Conservation (phyloP, 2,113 vertebrate species). For the Origma solitaria region DNA sequence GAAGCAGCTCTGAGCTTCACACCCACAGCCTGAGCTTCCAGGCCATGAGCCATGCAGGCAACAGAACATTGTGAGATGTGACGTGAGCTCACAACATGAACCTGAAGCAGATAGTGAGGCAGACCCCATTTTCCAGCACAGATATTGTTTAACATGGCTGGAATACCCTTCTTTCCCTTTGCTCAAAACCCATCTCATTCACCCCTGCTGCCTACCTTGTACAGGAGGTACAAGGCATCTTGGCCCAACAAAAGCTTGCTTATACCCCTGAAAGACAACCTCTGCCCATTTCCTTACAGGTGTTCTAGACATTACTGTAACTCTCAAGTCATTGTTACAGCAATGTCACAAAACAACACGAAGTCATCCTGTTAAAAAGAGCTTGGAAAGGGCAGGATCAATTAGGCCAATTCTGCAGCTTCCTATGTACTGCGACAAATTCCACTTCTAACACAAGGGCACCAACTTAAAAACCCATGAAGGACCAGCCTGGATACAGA, state of each 20-base stretch:
- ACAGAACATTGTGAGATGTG: background rate
- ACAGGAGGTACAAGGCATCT: background rate
- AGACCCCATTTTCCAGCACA: background rate
- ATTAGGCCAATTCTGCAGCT: fast-evolving
- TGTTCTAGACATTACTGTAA: background rate
- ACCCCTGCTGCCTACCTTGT: background rate
- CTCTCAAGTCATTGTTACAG: background rate
- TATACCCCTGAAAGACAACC: background rate
- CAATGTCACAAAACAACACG: background rate
- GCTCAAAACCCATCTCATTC: background rate
- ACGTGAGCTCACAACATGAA: fast-evolving
- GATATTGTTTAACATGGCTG: background rate
- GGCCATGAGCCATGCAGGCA: background rate
- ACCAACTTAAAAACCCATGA: background rate
- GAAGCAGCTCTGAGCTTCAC: background rate
- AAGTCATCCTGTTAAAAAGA: background rate
- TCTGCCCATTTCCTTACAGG: background rate
- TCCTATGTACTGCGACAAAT: fast-evolving
- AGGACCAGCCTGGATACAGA: too few relatives aligned
- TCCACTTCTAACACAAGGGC: background rate
- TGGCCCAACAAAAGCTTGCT: background rate
- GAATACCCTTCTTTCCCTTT: background rate
- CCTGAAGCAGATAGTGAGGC: background rate
- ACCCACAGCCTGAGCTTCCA: background rate
- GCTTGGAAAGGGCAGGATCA: background rate